Evolutionary conservation across 1,140 invertebrate genomes (phyloP).

Genomic region (Drosophila parabipectinata): DNA sequence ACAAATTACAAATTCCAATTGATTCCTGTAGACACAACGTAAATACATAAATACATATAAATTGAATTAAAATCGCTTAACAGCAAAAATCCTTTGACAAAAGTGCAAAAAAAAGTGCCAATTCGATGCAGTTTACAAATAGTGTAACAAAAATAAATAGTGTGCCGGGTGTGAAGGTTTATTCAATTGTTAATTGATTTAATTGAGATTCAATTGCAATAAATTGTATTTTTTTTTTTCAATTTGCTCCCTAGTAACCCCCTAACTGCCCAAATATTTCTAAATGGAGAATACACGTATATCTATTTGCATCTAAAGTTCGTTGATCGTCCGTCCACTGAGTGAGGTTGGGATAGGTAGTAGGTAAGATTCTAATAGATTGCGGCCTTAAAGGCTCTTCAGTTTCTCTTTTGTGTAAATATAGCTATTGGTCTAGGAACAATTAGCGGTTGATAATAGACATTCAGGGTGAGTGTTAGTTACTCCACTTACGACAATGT

Average conservation of each 20-base stretch:
- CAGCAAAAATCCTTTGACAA: slow-evolving; percentile 2
- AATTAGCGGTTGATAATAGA: slow-evolving; percentile 54
- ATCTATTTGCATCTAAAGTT: slow-evolving; percentile 30
- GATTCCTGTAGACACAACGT: slow-evolving; percentile 44
- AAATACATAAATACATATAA: slow-evolving; percentile 25
- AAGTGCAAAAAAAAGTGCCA: slow-evolving; percentile 37
- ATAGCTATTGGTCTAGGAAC: slow-evolving; percentile 75
- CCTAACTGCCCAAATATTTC: slow-evolving; percentile 45
- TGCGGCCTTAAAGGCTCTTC: slow-evolving; percentile 41
- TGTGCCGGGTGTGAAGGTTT: slow-evolving; percentile 32
- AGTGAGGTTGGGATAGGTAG: slow-evolving; percentile 17
- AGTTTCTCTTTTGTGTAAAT: slow-evolving; percentile 14
- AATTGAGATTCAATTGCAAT: slow-evolving; percentile 32
- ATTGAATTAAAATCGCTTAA: slow-evolving; percentile 23
- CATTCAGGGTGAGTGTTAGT: slow-evolving; percentile 35
- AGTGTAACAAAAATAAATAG: slow-evolving; percentile 25
- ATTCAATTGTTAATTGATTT: slow-evolving; percentile 42
- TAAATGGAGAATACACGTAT: slow-evolving; percentile 13
- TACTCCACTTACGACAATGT: slow-evolving; percentile 36
- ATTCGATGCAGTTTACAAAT: slow-evolving; percentile 35
- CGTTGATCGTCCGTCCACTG: slow-evolving; percentile 49
- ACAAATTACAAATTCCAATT: slow-evolving; percentile 56
- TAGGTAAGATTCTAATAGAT: slow-evolving; percentile 5
- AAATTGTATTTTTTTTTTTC: slow-evolving; percentile 5
- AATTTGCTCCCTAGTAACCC: slow-evolving; percentile 67